Evolutionary conservation across 2,797 vertebrate genomes (phyloP), one percentile per base, ranked within the genome.

Genomic region (Clarias platycephalus): DNA sequence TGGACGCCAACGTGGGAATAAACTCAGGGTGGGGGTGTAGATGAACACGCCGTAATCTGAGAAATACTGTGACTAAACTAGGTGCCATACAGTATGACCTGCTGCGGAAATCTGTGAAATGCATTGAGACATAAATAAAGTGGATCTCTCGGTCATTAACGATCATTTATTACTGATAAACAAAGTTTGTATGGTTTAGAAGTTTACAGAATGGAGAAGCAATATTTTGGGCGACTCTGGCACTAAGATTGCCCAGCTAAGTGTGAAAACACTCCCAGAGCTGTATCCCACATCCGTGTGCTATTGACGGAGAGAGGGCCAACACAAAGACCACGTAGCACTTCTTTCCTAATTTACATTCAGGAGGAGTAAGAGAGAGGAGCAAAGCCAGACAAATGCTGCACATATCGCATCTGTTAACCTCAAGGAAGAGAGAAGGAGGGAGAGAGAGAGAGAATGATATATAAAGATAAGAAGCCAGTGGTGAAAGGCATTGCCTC

Each of bases 311-410:
- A 57, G 57, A 34, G 57, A 53, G 81, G 68, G 72, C 49, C 26
- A 62, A 53, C 78, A 64, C 5, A 80, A 62, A 84, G 67, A 75
- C 79, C 26, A 77, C 49, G 18, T 49, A 72, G 66, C 60, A 83
- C 53, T 85, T 87, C 49, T 13, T 53, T 53, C 87, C 88, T 92
- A 89, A 90, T 93, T 92, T 92, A 91, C 88, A 92, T 92, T 91
- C 92, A 86, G 70, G 22, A 28, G 67, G 64, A 68, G 80, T 90
- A 87, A 83, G 88, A 86, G 81, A 70, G 76, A 75, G 86, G 84
- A 89, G 83, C 89, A 88, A 77, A 87, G 86, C 87, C 78, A 37
- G 86, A 85, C 75, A 81, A 62, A 66, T 72, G 62, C 68, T 49
- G 34, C 83, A 88, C 63, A 80, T 89, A 88, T 87, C 89, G 86